phyloP scores from a whole-genome alignment of 2,888 invertebrate genomes.

The Drosophila cognata region DNA sequence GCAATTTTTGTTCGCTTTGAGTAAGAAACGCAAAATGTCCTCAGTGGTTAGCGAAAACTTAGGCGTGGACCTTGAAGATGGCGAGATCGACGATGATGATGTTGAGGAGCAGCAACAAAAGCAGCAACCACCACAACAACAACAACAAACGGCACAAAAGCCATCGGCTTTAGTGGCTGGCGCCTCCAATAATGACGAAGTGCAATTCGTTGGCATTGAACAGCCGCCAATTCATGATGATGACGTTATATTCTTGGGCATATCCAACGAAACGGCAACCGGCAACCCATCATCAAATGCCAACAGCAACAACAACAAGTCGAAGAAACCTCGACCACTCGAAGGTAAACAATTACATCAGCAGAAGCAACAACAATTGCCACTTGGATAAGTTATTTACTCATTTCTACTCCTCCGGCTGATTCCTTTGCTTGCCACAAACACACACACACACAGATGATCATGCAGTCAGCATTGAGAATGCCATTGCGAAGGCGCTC shows the following conservation, averaged over 20 bases:
- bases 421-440: background rate
- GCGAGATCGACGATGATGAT: conserved; percentile 89
- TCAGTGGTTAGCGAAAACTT: conserved; percentile 42
- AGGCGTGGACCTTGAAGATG: conserved; percentile 92
- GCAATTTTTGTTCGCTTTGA: conserved; percentile 5
- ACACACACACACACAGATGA: conserved; percentile 86
- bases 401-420: background rate
- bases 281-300: conserved; percentile 7
- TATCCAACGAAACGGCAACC: conserved; percentile 5
- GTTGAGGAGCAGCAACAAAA: conserved; percentile 38
- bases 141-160: conserved; percentile 13
- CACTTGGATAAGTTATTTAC: background rate
- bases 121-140: conserved; percentile 10
- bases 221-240: conserved; percentile 32
- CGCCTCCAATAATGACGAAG: conserved; percentile 44
- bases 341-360: conserved; percentile 85
- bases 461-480: conserved; percentile 92
- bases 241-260: conserved; percentile 61
- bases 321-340: conserved; percentile 86
- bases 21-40: conserved; percentile 43
- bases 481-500: conserved; percentile 90
- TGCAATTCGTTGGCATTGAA: conserved; percentile 49
- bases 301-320: conserved; percentile 39
- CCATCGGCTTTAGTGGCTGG: background rate
- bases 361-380: background rate